Percentiles rank a stretch among this genome's conserved stretches.
These are phyloP conservation scores for Coturnix japonica DNA, from an alignment of 2,113 vertebrate genomes.

Conservation along the genomic window DNA sequence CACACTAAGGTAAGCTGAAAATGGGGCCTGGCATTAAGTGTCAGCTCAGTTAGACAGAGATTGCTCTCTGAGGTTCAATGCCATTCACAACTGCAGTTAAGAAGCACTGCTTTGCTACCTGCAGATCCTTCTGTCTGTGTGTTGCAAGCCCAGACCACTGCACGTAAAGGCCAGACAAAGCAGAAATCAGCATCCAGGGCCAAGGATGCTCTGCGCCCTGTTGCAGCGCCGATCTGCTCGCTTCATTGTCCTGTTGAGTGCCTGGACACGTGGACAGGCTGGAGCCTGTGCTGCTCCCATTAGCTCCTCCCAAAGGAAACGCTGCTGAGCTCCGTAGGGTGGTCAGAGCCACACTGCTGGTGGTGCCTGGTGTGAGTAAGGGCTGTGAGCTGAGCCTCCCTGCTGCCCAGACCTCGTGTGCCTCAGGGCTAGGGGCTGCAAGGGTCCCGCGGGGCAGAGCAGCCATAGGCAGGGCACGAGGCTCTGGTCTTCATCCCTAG, in stretches of 20 bases:
- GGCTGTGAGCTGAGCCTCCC: not conserved
- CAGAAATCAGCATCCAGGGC: not conserved
- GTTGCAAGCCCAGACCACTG: accelerated
- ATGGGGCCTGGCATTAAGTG: accelerated
- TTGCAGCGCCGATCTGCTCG: not conserved
- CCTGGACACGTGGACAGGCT: accelerated
- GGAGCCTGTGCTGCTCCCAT: not conserved
- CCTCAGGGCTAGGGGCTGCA: accelerated
- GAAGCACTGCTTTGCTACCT: not conserved
- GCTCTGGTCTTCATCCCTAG: not conserved
- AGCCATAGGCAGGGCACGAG: accelerated
- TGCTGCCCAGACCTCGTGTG: not conserved
- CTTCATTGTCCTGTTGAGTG: accelerated
- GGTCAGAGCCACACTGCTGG: accelerated
- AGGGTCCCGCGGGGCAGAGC: not conserved
- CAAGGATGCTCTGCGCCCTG: not conserved
- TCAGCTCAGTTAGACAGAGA: accelerated
- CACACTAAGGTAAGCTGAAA: accelerated
- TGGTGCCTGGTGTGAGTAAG: not conserved
- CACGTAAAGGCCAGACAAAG: accelerated
- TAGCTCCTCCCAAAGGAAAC: accelerated
- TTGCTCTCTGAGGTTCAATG: not conserved
- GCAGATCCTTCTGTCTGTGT: accelerated
- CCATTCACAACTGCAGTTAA: accelerated
- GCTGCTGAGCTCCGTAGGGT: not conserved